Evolutionary conservation across 2,113 vertebrate species (phyloP).

Genomic region (Orientallactaga bullata): DNA sequence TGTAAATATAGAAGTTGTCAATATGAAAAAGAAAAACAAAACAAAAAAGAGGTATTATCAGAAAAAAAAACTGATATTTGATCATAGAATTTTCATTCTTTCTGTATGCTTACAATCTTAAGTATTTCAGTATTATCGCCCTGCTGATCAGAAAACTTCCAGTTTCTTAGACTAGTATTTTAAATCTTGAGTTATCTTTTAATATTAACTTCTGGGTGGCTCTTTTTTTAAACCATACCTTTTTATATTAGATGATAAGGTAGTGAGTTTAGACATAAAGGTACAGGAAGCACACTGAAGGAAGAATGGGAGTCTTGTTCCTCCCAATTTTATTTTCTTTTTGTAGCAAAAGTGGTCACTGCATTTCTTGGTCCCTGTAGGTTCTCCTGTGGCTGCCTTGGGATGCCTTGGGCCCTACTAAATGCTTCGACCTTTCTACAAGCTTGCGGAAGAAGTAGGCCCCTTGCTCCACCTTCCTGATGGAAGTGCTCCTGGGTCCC

Average conservation of each 20-base stretch:
- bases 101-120: background rate
- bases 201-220: background rate
- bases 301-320: fast-evolving
- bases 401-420: no score
- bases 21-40: no score
- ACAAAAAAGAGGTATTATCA: no score
- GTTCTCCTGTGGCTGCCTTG: no score
- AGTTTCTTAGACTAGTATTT: background rate
- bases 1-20: no score
- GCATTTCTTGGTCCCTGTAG: no score
- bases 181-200: background rate
- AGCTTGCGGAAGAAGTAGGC: no score
- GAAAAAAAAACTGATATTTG: background rate
- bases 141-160: background rate
- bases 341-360: background rate
- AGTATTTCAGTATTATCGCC: background rate
- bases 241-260: background rate
- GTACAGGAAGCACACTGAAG: fast-evolving
- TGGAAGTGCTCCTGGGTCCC: no score
- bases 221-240: background rate
- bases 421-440: no score
- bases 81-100: background rate
- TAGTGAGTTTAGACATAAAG: background rate
- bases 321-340: background rate
- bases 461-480: no score